These are phyloP conservation scores for Notoglanidium macrostoma DNA, from an alignment of 2,797 vertebrate species.

Conservation along the genomic window DNA sequence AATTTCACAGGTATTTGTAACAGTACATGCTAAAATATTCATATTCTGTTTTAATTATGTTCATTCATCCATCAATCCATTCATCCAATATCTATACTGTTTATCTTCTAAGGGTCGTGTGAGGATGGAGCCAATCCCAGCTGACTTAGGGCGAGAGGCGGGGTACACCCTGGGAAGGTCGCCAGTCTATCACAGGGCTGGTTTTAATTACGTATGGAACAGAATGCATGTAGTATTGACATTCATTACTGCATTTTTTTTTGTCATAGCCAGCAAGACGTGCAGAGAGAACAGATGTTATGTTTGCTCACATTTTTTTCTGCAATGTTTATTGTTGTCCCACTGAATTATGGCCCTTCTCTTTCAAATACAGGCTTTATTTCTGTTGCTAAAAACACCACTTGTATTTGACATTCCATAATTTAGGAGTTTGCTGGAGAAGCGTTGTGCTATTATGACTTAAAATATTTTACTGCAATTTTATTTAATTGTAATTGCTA, in stretches of 20 bases:
- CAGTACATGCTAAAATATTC: not conserved
- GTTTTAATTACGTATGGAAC: conserved; percentile 6
- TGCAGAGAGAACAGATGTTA: not conserved
- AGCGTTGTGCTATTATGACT: not conserved
- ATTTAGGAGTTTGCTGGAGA: not conserved
- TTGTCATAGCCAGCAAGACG: not conserved
- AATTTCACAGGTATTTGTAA: not conserved
- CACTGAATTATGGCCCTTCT: not conserved
- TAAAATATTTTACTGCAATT: not conserved
- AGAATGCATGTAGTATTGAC: not conserved
- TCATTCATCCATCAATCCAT: too few relatives aligned
- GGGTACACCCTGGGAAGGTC: too few relatives aligned
- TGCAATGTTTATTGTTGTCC: not conserved
- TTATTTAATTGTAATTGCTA: conserved; percentile 8
- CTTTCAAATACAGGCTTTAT: not conserved
- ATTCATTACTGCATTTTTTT: not conserved
- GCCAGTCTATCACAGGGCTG: too few relatives aligned
- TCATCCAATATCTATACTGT: too few relatives aligned
- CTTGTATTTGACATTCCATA: not conserved
- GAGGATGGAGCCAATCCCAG: too few relatives aligned
- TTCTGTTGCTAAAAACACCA: not conserved
- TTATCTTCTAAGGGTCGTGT: too few relatives aligned
- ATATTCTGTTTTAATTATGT: not conserved
- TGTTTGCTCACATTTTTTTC: not conserved
- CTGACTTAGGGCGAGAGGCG: too few relatives aligned